A percentile compares a stretch with the other conserved stretches of the same genome.
These are phyloP conservation scores for Ladona fulva DNA, from an alignment of 1,140 invertebrate species.

Conservation along the genomic window DNA sequence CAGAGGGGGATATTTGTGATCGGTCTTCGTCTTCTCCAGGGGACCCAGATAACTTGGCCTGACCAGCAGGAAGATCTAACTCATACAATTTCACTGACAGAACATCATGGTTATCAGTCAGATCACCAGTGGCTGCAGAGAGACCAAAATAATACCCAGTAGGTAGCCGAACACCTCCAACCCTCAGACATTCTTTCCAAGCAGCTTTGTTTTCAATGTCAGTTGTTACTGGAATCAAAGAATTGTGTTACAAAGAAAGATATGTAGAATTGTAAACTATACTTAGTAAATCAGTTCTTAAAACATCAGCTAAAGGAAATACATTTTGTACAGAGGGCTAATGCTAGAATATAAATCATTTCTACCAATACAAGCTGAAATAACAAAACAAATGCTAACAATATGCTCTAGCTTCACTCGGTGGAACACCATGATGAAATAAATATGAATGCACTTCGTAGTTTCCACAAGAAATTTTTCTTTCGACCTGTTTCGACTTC, in stretches of 20 bases:
- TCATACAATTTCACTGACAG: constrained; percentile 86
- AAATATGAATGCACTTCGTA: too few species aligned
- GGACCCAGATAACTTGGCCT: constrained; percentile 33
- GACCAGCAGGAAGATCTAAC: constrained; percentile 63
- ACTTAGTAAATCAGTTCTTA: too few species aligned
- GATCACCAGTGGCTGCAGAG: constrained; percentile 91
- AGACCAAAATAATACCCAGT: constrained; percentile 93
- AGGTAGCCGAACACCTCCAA: constrained; percentile 82
- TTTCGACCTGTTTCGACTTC: too few species aligned
- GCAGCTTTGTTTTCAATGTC: constrained; percentile 85
- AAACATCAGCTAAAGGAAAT: too few species aligned
- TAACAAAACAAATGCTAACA: too few species aligned
- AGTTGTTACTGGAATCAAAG: constrained; percentile 59
- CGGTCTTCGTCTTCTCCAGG: constrained; percentile 52
- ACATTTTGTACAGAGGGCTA: too few species aligned
- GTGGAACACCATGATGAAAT: too few species aligned
- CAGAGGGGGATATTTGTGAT: constrained; percentile 68
- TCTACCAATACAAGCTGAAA: too few species aligned
- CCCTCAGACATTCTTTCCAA: constrained; percentile 90
- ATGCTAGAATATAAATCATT: too few species aligned
- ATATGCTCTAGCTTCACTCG: too few species aligned
- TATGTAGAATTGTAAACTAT: too few species aligned
- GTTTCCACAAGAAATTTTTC: too few species aligned
- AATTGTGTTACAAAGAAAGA: background rate
- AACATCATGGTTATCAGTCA: constrained; percentile 96